phyloP scores from a whole-genome alignment of 2,797 vertebrate genomes.

The Aplochiton taeniatus region DNA sequence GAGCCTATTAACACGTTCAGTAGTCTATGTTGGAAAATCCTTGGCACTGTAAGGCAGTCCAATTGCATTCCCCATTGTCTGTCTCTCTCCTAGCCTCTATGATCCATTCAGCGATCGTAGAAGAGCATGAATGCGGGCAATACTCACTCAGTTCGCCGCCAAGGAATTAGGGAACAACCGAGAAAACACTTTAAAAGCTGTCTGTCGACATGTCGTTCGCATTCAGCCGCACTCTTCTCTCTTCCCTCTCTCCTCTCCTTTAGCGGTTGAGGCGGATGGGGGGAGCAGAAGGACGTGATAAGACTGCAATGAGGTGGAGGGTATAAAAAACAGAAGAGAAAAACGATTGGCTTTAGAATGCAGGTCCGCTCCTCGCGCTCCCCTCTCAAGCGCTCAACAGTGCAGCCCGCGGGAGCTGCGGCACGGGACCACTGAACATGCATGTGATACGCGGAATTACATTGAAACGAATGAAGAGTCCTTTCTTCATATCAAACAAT shows the following conservation, averaged over 20 bases:
- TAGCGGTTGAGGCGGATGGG: constrained; percentile 72
- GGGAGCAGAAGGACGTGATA: constrained; percentile 71
- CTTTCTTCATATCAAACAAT: constrained; percentile 55
- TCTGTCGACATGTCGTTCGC: constrained; percentile 76
- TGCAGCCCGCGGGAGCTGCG: constrained; percentile 69
- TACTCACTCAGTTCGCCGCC: constrained; percentile 80
- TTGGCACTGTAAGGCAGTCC: constrained; percentile 72
- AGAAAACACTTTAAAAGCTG: constrained; percentile 75
- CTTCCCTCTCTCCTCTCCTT: constrained; percentile 50
- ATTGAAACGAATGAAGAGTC: constrained; percentile 37
- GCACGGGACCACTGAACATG: constrained; percentile 49
- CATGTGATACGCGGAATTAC: constrained; percentile 46
- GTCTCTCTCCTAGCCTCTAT: constrained; percentile 41
- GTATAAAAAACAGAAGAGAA: constrained; percentile 29
- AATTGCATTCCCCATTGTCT: constrained; percentile 72
- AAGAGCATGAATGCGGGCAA: constrained; percentile 67
- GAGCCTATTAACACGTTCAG: constrained; percentile 65
- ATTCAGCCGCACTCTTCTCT: constrained; percentile 68
- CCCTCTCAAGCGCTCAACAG: constrained; percentile 48
- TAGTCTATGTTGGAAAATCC: constrained; percentile 67
- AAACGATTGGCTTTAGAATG: constrained; percentile 71
- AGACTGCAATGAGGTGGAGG: constrained; percentile 81
- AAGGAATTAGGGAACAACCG: constrained; percentile 73
- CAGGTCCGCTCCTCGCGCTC: constrained; percentile 70
- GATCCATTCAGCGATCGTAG: constrained; percentile 65